phyloP scores from a whole-genome alignment of 1,140 invertebrate genomes.

The Drosophila repletoides region DNA sequence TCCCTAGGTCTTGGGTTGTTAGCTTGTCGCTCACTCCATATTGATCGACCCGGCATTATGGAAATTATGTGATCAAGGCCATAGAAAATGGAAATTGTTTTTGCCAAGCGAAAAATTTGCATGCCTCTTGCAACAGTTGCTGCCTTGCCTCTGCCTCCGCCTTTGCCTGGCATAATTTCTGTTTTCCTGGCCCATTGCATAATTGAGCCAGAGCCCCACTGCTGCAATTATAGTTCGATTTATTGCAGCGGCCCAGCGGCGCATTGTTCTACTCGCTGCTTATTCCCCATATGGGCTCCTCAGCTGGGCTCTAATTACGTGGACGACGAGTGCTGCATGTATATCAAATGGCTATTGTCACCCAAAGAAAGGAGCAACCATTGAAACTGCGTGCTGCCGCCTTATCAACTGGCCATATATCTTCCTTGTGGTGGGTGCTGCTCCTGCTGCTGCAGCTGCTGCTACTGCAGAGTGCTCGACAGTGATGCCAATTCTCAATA shows the following conservation, averaged over 20 bases:
- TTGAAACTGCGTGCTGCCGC: background rate
- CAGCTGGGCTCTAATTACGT: conserved; percentile 40
- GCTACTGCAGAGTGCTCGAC: conserved; percentile 25
- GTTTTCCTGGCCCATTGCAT: conserved; percentile 45
- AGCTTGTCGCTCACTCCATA: conserved; percentile 76
- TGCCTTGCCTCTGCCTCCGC: conserved; percentile 7
- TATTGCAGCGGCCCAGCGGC: conserved; percentile 42
- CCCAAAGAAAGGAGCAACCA: conserved; percentile 17
- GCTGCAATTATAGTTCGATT: conserved; percentile 75
- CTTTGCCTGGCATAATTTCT: conserved; percentile 31
- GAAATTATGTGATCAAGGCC: conserved; percentile 81
- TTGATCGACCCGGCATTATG: conserved; percentile 75
- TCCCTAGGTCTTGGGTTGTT: conserved; percentile 46
- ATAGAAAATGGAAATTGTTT: conserved; percentile 81
- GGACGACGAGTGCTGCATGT: background rate
- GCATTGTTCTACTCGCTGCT: conserved; percentile 27
- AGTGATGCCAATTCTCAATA: too few relatives aligned
- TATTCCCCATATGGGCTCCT: background rate
- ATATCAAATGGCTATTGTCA: conserved; percentile 34
- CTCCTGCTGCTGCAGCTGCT: conserved; percentile 19
- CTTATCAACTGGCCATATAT: conserved; percentile 42
- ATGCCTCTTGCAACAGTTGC: conserved; percentile 20
- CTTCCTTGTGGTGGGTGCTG: conserved; percentile 1
- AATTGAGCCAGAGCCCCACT: conserved; percentile 30
- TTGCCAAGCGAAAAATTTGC: conserved; percentile 51